Evolutionary conservation across 2,888 invertebrate species (phyloP), one percentile per base, ranked within the genome.

Genomic region (Acronicta psi): DNA sequence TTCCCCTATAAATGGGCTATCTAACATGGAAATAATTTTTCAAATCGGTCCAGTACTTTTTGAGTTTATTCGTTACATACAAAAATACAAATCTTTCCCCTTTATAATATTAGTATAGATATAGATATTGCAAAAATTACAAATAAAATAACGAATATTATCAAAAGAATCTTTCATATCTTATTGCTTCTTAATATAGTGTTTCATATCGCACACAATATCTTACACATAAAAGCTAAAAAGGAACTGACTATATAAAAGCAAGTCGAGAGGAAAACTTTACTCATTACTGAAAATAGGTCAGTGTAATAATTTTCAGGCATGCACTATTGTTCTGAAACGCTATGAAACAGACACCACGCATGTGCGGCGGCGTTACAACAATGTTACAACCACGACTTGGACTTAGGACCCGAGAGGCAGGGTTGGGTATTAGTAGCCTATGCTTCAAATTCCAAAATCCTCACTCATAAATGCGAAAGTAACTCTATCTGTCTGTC

Each of bases 261-360:
- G 23, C 38, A 65, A 52, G 50, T 60, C 17, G 43, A 45, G 23
- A 41, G 42, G 51, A 52, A 38, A 69, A 70, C 56, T 74, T 70
- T 25, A 45, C 52, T 69, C 67, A 65, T 70, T 65, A 60, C 55
- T 29, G 49, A 47, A 74, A 59, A 60, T 63, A 47, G 71, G 71
- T 65, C 70, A 52, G 45, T 23, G 49, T 58, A 40, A 70, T 70
- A 59, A 70, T 63, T 60, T 52, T 41, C 60, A 69, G 56, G 37
- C 42, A 16, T 51, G 60, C 64, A 65, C 45, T 62, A 52, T 68
- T 65, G 56, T 65, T 29, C 45, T 55, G 62, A 43, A 65, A 55
- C 44, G 36, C 5, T 13, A 42, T 45, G 29, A 37, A 46, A 55
- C 44, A 13, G 50, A 63, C 17, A 60, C 59, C 36, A 57, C 38